Evolutionary conservation across 1,140 invertebrate species (phyloP), one percentile per base, ranked within the genome.

Genomic region (Anastatus disparis): DNA sequence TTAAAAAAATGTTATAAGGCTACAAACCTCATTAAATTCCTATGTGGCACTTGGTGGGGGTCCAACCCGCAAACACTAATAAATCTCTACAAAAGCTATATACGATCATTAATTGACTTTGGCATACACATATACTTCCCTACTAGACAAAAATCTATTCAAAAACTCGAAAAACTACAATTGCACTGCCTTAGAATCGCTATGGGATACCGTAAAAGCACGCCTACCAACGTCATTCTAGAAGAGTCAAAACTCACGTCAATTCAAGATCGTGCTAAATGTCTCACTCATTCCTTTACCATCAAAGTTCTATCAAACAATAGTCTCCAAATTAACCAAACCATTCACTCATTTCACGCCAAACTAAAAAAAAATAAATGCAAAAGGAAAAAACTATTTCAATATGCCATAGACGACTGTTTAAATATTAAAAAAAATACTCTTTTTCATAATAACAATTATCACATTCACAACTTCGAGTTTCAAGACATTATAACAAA

Each of bases 131-230:
- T 35, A 35, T 35, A 35, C 31, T 35, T 35, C 31, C 31, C 31
- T 10, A 35, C 31, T 6, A 35, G 31, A 35, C 31, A 35, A 66
- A 38, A 17, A 42, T 0, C 40, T 15, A 48, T 38, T 2, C 26
- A 66, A 12, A 66, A 35, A 29, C 15, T 63, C 15, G 61, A 56
- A 66, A 66, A 44, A 66, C 31, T 56, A 0, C 35, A 66, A 66
- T 27, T 24, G 26, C 17, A 2, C 13, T 29, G 48, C 10, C 31
- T 65, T 3, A 40, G 48, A 40, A 22, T 10, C 12, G 35, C 50
- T 26, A 8, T 65, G 7, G 63, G 63, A 2, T 65, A 53, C 22
- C n/a, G 63, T 15, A 65, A 40, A 53, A 65, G 17, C 26, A 65
- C 35, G 2, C 63, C 63, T n/a, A 53, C 17, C 35, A 64, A 52